These are phyloP conservation scores for Calameuta idolon DNA, from an alignment of 2,888 invertebrate species.

Conservation along the genomic window DNA sequence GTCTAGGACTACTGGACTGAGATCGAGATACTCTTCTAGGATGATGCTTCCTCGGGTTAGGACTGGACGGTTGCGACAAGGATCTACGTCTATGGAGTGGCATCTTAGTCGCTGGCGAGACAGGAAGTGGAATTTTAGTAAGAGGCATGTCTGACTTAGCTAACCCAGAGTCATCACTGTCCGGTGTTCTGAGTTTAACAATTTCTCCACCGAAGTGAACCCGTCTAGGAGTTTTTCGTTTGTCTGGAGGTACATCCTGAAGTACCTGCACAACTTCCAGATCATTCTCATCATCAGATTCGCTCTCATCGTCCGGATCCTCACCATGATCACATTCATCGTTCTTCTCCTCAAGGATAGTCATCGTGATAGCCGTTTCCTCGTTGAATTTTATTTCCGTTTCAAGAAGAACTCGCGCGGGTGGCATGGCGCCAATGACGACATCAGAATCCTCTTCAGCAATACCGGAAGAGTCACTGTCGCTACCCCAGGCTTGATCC, in stretches of 20 bases:
- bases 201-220: conserved; percentile 90
- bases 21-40: conserved; percentile 41
- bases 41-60: conserved; percentile 27
- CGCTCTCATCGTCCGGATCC: conserved; percentile 35
- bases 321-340: conserved; percentile 60
- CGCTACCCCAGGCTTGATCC: conserved; percentile 40
- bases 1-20: conserved; percentile 50
- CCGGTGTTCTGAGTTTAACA: conserved; percentile 86
- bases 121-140: conserved; percentile 68
- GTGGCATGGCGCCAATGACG: conserved; percentile 39
- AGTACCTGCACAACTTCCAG: conserved; percentile 41
- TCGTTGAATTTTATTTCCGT: conserved; percentile 86
- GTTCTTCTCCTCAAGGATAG: conserved; percentile 80
- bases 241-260: conserved; percentile 35
- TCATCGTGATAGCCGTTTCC: conserved; percentile 86
- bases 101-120: conserved; percentile 65
- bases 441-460: conserved; percentile 53
- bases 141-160: conserved; percentile 27
- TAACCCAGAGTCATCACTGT: conserved; percentile 75
- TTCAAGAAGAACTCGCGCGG: conserved; percentile 76
- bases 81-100: conserved; percentile 42
- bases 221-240: conserved; percentile 75
- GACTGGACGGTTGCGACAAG: conserved; percentile 31
- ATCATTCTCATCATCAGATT: conserved; percentile 59
- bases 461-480: conserved; percentile 53